Base-by-base conservation (phyloP, 2,888 invertebrate genomes). In the Allygus modestus region DNA sequence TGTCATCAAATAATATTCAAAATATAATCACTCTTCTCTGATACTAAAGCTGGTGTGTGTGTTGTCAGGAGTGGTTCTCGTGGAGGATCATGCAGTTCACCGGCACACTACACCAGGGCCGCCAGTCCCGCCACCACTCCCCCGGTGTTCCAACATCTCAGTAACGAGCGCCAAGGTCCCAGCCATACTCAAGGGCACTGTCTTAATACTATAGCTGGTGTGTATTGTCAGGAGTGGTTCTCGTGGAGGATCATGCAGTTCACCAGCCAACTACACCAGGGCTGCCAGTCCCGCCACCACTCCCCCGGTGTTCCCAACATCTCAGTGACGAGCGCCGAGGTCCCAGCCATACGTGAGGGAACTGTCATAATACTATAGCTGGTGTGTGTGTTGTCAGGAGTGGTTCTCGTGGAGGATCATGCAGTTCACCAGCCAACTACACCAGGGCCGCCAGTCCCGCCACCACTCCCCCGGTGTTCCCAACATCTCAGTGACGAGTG, bases 321-420 rank as follows among this genome's bases (percentile, higher is more conserved):
- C 26, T 77, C 82, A 17, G 84, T 84, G 28, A 82, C 65, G 15
- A 77, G 77, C 43, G 75, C 82, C 0, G 84, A 84, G 20, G 54
- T 65, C 20, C 84, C 84, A 7, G 84, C 82, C 17, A 37, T 84
- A 26, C 84, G 82, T 15, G 84, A 84, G 75, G 65, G 75, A n/a
- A 75, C 77, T 43, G 69, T 84, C 43, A 73, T 54, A n/a, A n/a
- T n/a, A n/a, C n/a, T n/a, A n/a, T n/a, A n/a, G n/a, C n/a, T 41
- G 31, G 82, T 31, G 84, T 88, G n/a, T 83, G 86, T 51, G 85
- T 87, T 43, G 17, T 20, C 46, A 77, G 75, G 75, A 77, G 41
- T 77, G 75, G 75, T 77, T 77, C 28, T 77, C 75, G 17, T 23
- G 23, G 9, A 23, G 43, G 7, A 26, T 77, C n/a, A 26, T 46